Base-by-base conservation (phyloP, 2,888 invertebrate species). In the Apamea anceps region DNA sequence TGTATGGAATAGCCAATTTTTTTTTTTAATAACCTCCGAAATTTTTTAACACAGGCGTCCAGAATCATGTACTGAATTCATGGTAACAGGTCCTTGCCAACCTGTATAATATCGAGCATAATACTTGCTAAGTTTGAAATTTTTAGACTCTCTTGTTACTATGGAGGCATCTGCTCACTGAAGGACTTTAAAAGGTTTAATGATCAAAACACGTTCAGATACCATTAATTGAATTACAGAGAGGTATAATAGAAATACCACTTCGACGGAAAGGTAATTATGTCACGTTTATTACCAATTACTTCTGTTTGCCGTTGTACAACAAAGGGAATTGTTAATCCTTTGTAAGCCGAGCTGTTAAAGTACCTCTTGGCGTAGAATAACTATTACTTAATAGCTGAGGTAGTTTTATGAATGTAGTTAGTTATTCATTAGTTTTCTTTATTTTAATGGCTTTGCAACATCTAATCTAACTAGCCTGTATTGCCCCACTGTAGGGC, bases 311-410 rank as follows among this genome's bases (percentile, higher is more conserved):
- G 66, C 25, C 10, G 62, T 62, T 63, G 74, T 74, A 37, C 81
- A 84, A 80, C 74, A 77, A 77, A 77, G 28, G 18, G 15, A 75
- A 72, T 60, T n/a, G 51, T 42, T 72, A 77, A 84, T 77, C 74
- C 73, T 85, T 80, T 85, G 63, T 72, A 80, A 80, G 72, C 15
- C 25, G 57, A 65, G 63, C 37, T 65, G 66, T 80, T 57, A 54
- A 75, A 84, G 32, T 15, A 45, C 28, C 21, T 66, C 18, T 75
- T 65, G 7, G 15, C 62, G 42, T 84, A 48, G 68, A 81, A 81
- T 63, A 81, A 72, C 77, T 45, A 77, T 70, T n/a, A 57, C 7
- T 67, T 73, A 70, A 77, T 42, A 66, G 32, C n/a, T 18, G 28
- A 48, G 28, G 65, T 32, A 57, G 48, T 57, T 37, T 48, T 18